Evolutionary conservation across 2,888 invertebrate genomes (phyloP), one percentile per base, ranked within the genome.

Genomic region (Eupelmus urozonus): DNA sequence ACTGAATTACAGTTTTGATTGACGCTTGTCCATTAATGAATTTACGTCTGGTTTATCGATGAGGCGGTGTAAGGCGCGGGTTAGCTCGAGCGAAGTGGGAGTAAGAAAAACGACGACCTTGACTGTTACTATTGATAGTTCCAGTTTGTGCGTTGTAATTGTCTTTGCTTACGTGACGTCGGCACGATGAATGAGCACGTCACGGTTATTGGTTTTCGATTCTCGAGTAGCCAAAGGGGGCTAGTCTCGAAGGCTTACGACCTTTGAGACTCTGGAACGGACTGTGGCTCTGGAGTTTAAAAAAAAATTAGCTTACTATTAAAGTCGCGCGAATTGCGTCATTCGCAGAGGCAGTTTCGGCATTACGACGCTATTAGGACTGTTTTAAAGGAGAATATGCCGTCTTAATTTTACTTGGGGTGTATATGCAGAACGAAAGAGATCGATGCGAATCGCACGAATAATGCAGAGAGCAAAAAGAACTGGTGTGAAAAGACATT

Each of bases 121-220:
- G 49, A 40, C n/a, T 13, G 23, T 1, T 16, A 51, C n/a, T 45
- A 66, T 67, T 16, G 27, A 27, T 70, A n/a, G 20, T 55, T 70
- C 42, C 11, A 65, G 23, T 55, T 63, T 55, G 25, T 63, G n/a
- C 7, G n/a, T 45, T 25, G 23, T 29, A 63, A 45, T 53, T 69
- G 18, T 42, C 53, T 45, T 5, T 11, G 25, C 42, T 65, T 51
- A 65, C 27, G 55, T 29, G 65, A 57, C 20, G 11, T 13, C 42
- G 20, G 59, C 3, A 45, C 20, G 13, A 49, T 72, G 65, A 65
- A 55, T 57, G 55, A 65, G 57, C 65, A 42, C n/a, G 18, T 59
- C n/a, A 45, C 20, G 29, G 59, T 65, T 74, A 74, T 74, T 74
- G 59, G 74, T 25, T 66, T 66, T 66, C 66, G 23, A 74, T 74